These are phyloP conservation scores for Operophtera brumata DNA, from an alignment of 2,888 invertebrate species.

Conservation along the genomic window DNA sequence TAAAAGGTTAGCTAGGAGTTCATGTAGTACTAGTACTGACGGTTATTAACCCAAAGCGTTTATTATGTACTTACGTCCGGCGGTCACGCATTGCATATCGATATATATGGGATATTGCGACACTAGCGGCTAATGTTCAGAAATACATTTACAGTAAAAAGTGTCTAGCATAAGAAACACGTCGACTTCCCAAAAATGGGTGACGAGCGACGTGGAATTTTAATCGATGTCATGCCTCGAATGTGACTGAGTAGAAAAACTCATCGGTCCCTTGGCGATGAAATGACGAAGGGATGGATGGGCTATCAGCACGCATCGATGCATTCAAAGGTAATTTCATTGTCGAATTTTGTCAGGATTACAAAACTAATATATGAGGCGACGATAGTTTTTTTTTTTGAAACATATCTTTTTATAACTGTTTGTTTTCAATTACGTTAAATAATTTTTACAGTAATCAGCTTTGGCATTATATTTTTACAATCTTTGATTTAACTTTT, in stretches of 20 bases:
- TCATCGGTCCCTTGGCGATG: conserved; percentile 41
- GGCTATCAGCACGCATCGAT: conserved; percentile 40
- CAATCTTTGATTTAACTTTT: too few relatives aligned
- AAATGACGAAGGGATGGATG: conserved; percentile 21
- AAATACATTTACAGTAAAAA: conserved; percentile 44
- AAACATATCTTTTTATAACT: too few relatives aligned
- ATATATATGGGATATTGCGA: conserved; percentile 68
- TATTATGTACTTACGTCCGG: conserved; percentile 64
- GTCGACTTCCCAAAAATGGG: conserved; percentile 54
- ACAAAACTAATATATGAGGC: too few relatives aligned
- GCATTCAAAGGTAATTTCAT: conserved; percentile 52
- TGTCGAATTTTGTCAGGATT: conserved; percentile 59
- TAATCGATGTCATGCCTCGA: conserved; percentile 57
- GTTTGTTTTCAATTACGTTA: too few relatives aligned
- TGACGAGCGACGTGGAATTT: conserved; percentile 55
- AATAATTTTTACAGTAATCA: too few relatives aligned
- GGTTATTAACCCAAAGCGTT: conserved; percentile 68
- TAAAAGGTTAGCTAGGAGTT: conserved; percentile 54
- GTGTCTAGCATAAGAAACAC: conserved; percentile 45
- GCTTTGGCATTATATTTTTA: too few relatives aligned
- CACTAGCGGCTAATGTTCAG: conserved; percentile 43
- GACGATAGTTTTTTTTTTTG: too few relatives aligned
- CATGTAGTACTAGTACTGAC: conserved; percentile 46
- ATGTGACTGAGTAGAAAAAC: conserved; percentile 45
- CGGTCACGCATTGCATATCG: conserved; percentile 65